Percentiles rank a stretch among this genome's conserved stretches.
Conservation (phyloP, 1,140 invertebrate species). For the Acromyrmex charruanus region DNA sequence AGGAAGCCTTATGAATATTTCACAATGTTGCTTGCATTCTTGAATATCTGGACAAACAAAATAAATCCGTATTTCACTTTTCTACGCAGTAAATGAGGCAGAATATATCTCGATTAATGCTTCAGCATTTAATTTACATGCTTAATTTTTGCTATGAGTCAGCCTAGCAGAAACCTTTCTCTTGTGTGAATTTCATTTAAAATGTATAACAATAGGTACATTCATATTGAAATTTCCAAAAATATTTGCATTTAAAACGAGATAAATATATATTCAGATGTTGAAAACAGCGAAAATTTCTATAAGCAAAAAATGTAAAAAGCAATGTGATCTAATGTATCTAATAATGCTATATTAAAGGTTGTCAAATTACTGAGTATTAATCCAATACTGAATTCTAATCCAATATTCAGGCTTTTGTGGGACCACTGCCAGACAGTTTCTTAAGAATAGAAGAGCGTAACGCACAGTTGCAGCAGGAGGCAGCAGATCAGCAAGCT, state of each 20-base stretch:
- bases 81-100: not conserved
- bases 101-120: not conserved
- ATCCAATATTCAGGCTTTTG: constrained; percentile 88
- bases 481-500: constrained; percentile 92
- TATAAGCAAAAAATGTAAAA: no score
- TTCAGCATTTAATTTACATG: not conserved
- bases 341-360: not conserved
- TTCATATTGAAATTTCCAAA: no score
- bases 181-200: no score
- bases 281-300: no score
- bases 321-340: no score
- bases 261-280: no score
- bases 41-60: not conserved
- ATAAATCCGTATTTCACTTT: not conserved
- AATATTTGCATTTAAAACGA: no score
- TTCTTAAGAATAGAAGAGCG: constrained; percentile 91
- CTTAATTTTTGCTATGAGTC: constrained; percentile 19
- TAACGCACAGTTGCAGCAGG: constrained; percentile 89
- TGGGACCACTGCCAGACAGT: constrained; percentile 93
- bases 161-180: no score
- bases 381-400: constrained; percentile 46
- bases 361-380: not conserved
- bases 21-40: not conserved
- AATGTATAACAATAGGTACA: no score
- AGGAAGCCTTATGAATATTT: constrained; percentile 40